Evolutionary conservation across 2,888 invertebrate genomes (phyloP), one percentile per base, ranked within the genome.

Genomic region (Folsomia candida): DNA sequence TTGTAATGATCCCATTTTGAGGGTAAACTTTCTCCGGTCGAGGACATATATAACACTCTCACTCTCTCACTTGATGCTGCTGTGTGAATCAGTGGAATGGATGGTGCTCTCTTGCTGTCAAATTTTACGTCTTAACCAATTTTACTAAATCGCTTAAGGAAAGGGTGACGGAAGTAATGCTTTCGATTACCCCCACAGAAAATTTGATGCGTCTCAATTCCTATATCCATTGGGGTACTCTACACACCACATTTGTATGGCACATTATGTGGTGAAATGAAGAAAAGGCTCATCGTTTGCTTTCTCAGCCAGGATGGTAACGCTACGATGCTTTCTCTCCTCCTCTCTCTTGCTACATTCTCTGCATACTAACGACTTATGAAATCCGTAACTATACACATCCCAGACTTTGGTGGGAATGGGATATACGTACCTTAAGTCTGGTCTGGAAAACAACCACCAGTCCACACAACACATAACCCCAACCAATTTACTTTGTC

Each of bases 351-450:
- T 2, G 51, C 22, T 24, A 64, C 64, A 47, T 51, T 64, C 25
- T 51, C 64, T 64, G 64, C 62, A 62, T 62, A 64, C 64, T 64
- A 64, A 64, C 64, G 25, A 51, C 51, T 64, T 64, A 64, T 20
- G 64, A 64, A 64, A 37, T 62, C 28, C 51, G n/a, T n/a, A n/a
- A n/a, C n/a, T n/a, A n/a, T n/a, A n/a, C n/a, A n/a, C n/a, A n/a
- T n/a, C n/a, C n/a, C n/a, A n/a, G n/a, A n/a, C n/a, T n/a, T n/a
- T n/a, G n/a, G n/a, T n/a, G n/a, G n/a, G n/a, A n/a, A n/a, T n/a
- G n/a, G n/a, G n/a, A n/a, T n/a, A n/a, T 37, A 37, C 37, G 14
- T 9, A 37, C 6, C 37, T 37, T 9, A 37, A 37, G 4, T 14
- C 37, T 37, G 4, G 14, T 4, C 37, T 37, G 4, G 6, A 4